These are phyloP conservation scores for Caenorhabditis angaria DNA, from an alignment of 2,888 invertebrate species.

Conservation along the genomic window DNA sequence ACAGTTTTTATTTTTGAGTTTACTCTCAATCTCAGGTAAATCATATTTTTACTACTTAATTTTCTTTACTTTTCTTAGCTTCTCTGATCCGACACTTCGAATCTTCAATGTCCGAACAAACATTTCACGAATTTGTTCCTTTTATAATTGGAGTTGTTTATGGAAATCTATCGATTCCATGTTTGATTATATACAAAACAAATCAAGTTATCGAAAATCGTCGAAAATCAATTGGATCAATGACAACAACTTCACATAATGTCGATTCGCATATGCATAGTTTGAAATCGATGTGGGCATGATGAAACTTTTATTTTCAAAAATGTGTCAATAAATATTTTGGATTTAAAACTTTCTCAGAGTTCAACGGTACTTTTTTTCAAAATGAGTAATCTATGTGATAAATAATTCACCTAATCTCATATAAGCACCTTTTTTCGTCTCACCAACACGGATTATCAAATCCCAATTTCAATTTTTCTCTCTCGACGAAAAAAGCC, in stretches of 20 bases:
- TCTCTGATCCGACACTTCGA: conserved; percentile 15
- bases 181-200: conserved; percentile 17
- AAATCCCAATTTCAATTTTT: background rate
- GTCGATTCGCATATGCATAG: conserved; percentile 11
- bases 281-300: conserved; percentile 17
- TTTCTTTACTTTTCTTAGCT: conserved; percentile 9
- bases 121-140: conserved; percentile 12
- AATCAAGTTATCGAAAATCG: conserved; percentile 19
- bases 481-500: background rate
- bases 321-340: conserved; percentile 21
- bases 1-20: conserved; percentile 29
- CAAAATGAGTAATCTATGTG: too few species aligned
- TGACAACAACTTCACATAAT: conserved; percentile 10
- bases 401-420: background rate
- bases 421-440: background rate
- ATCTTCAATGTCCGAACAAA: conserved; percentile 26
- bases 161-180: conserved; percentile 12
- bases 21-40: conserved; percentile 15
- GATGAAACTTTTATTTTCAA: background rate
- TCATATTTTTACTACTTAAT: background rate
- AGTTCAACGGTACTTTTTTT: background rate
- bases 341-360: conserved; percentile 29
- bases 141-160: conserved; percentile 9
- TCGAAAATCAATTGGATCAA: conserved; percentile 20
- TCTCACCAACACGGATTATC: background rate